phyloP scores from a whole-genome alignment of 2,888 invertebrate species.

The Hirtodrosophila cameraria region DNA sequence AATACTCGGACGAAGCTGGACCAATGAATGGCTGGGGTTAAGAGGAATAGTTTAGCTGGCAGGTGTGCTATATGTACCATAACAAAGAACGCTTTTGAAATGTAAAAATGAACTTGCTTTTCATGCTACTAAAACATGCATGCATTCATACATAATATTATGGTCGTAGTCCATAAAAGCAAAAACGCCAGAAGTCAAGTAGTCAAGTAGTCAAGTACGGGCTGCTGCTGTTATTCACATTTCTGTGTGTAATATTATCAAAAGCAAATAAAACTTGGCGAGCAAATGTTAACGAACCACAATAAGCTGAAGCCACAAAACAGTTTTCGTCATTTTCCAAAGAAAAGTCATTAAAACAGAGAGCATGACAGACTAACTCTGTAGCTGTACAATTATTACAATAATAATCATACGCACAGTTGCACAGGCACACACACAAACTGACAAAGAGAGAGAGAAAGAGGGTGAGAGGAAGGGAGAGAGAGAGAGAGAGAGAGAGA shows the following conservation, averaged over 20 bases:
- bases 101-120: conserved; percentile 76
- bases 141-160: conserved; percentile 74
- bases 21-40: neutral
- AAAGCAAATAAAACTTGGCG: conserved; percentile 55
- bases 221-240: conserved; percentile 1
- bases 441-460: neutral
- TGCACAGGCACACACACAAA: conserved; percentile 31
- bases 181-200: conserved; percentile 48
- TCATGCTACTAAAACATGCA: conserved; percentile 67
- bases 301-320: conserved; percentile 59
- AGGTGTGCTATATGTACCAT: conserved; percentile 38
- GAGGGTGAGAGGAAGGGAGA: neutral
- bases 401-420: conserved; percentile 79
- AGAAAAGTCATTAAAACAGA: conserved; percentile 68
- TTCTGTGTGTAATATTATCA: conserved; percentile 45
- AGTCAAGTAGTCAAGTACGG: conserved; percentile 13
- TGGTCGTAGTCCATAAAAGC: conserved; percentile 49
- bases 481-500: neutral
- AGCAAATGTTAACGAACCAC: conserved; percentile 60
- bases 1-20: conserved; percentile 72
- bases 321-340: conserved; percentile 49
- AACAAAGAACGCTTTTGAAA: conserved; percentile 73
- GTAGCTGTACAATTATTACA: conserved; percentile 58
- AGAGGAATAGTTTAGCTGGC: neutral
- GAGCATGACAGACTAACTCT: conserved; percentile 22